These are phyloP conservation scores for Eumeta japonica DNA, from an alignment of 1,140 invertebrate genomes.

Conservation along the genomic window DNA sequence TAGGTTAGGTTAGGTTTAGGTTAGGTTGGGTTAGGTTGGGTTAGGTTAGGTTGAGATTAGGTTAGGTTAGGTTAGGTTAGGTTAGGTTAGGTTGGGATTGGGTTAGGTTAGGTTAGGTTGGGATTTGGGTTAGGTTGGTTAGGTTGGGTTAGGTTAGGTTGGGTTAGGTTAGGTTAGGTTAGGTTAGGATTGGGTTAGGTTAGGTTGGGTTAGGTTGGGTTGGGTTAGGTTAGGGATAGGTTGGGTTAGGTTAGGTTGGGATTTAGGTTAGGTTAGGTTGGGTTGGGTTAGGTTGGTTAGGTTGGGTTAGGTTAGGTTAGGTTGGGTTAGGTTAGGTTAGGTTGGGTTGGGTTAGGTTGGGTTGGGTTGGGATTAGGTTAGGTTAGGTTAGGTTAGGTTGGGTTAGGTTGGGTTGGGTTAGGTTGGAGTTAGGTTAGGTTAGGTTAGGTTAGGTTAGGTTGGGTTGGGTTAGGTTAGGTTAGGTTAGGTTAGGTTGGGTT, in stretches of 20 bases:
- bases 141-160: slow-evolving; percentile 3
- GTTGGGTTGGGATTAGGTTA: too few species aligned
- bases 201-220: slow-evolving; percentile 3
- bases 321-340: slow-evolving; percentile 1
- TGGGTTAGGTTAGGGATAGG: slow-evolving; percentile 2
- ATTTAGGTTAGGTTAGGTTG: too few species aligned
- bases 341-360: neutral
- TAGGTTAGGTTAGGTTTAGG: slow-evolving; percentile 3
- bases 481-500: too few species aligned
- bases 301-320: neutral
- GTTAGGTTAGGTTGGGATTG: too few species aligned
- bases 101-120: slow-evolving; percentile 5
- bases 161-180: slow-evolving; percentile 4
- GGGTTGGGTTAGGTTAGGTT: slow-evolving; percentile 1
- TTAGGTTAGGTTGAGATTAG: slow-evolving; percentile 1
- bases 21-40: too few species aligned
- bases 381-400: neutral
- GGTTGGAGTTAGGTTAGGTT: neutral
- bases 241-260: too few species aligned
- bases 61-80: slow-evolving; percentile 6
- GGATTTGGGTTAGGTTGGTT: too few species aligned
- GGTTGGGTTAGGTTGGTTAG: neutral
- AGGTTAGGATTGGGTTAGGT: slow-evolving; percentile 2
- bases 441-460: slow-evolving; percentile 2
- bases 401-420: slow-evolving; percentile 1